These are phyloP conservation scores for Tinamus major DNA, from an alignment of 2,797 vertebrate genomes.

Conservation along the genomic window DNA sequence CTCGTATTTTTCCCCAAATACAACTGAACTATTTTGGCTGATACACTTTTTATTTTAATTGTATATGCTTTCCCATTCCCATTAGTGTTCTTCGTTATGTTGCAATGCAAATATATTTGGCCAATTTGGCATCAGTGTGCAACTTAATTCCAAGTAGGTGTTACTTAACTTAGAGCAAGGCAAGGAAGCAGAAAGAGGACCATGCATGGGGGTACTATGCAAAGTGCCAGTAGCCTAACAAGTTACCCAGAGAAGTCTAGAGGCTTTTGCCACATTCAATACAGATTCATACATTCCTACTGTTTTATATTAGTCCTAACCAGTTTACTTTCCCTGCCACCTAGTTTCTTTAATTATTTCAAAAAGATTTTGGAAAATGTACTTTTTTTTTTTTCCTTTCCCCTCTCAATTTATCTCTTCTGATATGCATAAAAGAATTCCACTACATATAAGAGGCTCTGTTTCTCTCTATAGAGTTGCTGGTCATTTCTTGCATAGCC, in stretches of 20 bases:
- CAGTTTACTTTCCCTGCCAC: background rate
- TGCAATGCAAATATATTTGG: background rate
- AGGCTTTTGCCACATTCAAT: background rate
- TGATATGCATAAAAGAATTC: background rate
- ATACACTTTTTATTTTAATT: background rate
- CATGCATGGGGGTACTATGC: background rate
- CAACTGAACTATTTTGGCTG: background rate
- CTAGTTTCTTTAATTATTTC: background rate
- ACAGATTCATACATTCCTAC: background rate
- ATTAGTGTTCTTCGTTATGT: background rate
- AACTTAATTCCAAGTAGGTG: background rate
- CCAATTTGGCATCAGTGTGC: background rate
- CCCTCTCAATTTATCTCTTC: background rate
- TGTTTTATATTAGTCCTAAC: background rate
- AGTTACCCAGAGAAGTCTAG: background rate
- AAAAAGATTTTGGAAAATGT: background rate
- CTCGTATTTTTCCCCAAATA: background rate
- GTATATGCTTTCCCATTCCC: background rate
- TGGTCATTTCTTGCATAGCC: background rate
- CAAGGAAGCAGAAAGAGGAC: background rate
- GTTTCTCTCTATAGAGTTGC: background rate
- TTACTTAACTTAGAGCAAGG: background rate
- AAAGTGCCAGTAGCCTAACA: background rate
- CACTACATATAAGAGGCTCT: background rate
- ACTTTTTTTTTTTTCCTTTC: background rate